A percentile compares a stretch with the other conserved stretches of the same genome.
Conservation (phyloP, 2,888 invertebrate genomes). For the Drosophila kambysellisi region DNA sequence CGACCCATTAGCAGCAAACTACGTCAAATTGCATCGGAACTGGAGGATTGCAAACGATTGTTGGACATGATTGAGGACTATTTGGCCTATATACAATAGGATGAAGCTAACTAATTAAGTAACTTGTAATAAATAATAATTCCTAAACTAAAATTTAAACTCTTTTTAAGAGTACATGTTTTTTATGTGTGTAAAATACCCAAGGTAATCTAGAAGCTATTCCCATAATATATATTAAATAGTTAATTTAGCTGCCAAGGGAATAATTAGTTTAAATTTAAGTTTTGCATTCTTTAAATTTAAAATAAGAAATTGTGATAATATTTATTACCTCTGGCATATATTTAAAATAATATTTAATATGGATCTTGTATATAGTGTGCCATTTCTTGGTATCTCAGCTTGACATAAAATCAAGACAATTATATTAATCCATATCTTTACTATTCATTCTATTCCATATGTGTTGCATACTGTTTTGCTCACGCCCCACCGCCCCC, state of each 20-base stretch:
- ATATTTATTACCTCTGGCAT: background rate
- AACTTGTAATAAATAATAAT: background rate
- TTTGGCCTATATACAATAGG: slow-evolving; percentile 27
- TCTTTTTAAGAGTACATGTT: background rate
- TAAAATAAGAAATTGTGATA: background rate
- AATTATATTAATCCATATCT: background rate
- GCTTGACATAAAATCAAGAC: background rate
- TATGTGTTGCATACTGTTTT: background rate
- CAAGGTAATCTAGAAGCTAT: background rate
- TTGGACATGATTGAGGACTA: slow-evolving; percentile 27
- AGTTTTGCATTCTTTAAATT: background rate
- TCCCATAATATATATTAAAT: background rate
- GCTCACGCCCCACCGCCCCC: background rate
- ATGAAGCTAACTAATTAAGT: background rate
- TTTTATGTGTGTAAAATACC: background rate
- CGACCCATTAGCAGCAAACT: slow-evolving; percentile 33
- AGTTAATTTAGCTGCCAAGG: background rate
- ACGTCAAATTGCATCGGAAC: slow-evolving; percentile 3
- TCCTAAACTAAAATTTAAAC: background rate
- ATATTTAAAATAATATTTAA: background rate
- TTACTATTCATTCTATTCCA: background rate
- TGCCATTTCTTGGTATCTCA: background rate
- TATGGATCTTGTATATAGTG: fast-evolving
- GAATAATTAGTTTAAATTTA: background rate
- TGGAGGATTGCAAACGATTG: slow-evolving; percentile 16